These are phyloP conservation scores for Hirtodrosophila histrioides DNA, from an alignment of 2,888 invertebrate species.

Conservation along the genomic window DNA sequence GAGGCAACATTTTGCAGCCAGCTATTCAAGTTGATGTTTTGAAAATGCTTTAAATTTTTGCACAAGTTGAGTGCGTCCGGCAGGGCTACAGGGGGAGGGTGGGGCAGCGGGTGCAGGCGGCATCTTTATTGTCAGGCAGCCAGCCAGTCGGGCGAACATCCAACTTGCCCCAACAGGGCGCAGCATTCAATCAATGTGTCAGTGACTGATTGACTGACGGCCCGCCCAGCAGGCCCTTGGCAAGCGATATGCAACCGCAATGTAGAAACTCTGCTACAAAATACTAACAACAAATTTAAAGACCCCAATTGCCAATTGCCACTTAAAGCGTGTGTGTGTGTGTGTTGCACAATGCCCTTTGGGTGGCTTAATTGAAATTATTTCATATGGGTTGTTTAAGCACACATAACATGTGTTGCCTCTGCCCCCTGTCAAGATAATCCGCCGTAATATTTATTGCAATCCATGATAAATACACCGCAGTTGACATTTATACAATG, in stretches of 20 bases:
- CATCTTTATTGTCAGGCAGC: conserved; percentile 1
- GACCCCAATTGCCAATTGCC: conserved; percentile 13
- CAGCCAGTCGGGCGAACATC: conserved; percentile 3
- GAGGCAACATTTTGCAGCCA: conserved; percentile 22
- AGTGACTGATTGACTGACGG: conserved; percentile 57
- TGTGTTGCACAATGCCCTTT: conserved; percentile 1
- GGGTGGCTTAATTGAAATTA: conserved; percentile 28
- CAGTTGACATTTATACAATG: conserved; percentile 23
- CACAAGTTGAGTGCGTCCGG: conserved; percentile 19
- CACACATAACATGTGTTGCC: conserved; percentile 3
- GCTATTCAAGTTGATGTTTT: conserved; percentile 11
- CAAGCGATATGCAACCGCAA: conserved; percentile 6
- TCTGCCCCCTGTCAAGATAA: conserved; percentile 36
- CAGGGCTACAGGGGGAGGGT: not conserved
- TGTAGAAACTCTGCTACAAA: not conserved
- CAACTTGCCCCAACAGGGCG: conserved; percentile 19
- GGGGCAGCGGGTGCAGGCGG: not conserved
- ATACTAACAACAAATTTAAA: conserved; percentile 5
- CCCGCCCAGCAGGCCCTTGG: not conserved
- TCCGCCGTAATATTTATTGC: conserved; percentile 66
- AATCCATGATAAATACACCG: conserved; percentile 58
- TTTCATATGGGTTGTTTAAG: conserved; percentile 10
- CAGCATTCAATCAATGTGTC: conserved; percentile 60
- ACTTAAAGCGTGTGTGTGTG: conserved; percentile 4
- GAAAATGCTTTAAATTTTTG: conserved; percentile 62